Percentiles rank a stretch among this genome's conserved stretches.
phyloP scores from a whole-genome alignment of 2,797 vertebrate species.

The Ctenochaetus hawaiiensis region DNA sequence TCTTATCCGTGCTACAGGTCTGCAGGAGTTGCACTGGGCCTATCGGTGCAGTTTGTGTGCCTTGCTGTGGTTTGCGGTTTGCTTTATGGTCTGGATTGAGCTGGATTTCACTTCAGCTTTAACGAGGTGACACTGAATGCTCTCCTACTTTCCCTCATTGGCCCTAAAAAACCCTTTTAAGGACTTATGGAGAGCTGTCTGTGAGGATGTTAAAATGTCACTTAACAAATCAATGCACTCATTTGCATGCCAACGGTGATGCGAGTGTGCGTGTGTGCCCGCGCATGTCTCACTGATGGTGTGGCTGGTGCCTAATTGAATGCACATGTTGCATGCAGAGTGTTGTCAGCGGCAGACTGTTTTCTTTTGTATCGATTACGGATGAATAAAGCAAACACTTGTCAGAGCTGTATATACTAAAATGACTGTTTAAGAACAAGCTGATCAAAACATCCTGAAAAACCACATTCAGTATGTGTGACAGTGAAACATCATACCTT shows the following conservation, averaged over 20 bases:
- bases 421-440: slow-evolving; percentile 54
- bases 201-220: slow-evolving; percentile 83
- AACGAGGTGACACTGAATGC: slow-evolving; percentile 80
- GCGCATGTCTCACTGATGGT: slow-evolving; percentile 26
- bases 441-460: slow-evolving; percentile 69
- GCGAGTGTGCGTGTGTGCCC: slow-evolving; percentile 10
- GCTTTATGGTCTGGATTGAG: slow-evolving; percentile 79
- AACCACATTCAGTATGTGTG: slow-evolving; percentile 39
- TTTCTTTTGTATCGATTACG: slow-evolving; percentile 79
- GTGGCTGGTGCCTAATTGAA: slow-evolving; percentile 63
- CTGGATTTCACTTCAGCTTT: slow-evolving; percentile 78
- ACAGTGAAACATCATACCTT: slow-evolving; percentile 33
- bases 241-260: slow-evolving; percentile 78
- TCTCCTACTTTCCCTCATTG: slow-evolving; percentile 76
- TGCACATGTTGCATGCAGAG: slow-evolving; percentile 63
- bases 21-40: slow-evolving; percentile 21
- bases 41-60: slow-evolving; percentile 46
- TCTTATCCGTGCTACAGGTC: slow-evolving; percentile 27
- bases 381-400: slow-evolving; percentile 78
- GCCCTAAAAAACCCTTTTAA: slow-evolving; percentile 84
- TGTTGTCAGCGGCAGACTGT: slow-evolving; percentile 64
- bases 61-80: slow-evolving; percentile 70
- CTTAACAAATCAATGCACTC: slow-evolving; percentile 84
- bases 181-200: slow-evolving; percentile 80
- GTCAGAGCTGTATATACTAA: slow-evolving; percentile 69